A percentile compares a stretch with the other conserved stretches of the same genome.
These are phyloP conservation scores for Drosophila pseudoananassae DNA, from an alignment of 1,140 invertebrate species.

Conservation along the genomic window DNA sequence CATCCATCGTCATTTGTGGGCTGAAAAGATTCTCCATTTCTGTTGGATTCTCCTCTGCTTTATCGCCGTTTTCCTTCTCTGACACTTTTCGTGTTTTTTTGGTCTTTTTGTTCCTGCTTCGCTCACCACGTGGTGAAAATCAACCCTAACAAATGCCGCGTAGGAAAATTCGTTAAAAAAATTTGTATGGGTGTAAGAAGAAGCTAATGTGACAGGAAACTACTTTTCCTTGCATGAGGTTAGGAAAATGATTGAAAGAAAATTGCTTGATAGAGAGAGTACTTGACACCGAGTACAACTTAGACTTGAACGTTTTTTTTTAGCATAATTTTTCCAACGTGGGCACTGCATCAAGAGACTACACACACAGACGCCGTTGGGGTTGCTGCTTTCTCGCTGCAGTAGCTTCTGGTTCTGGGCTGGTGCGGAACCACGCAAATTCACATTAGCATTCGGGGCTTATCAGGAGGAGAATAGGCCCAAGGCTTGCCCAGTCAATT, in stretches of 20 bases:
- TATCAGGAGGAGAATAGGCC: constrained; percentile 25
- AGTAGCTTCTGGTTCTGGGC: no score
- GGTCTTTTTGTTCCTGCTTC: background rate
- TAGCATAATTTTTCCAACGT: background rate
- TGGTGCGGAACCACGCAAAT: no score
- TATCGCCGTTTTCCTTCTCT: background rate
- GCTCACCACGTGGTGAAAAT: constrained; percentile 79
- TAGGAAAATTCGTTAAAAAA: constrained; percentile 42
- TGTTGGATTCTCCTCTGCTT: background rate
- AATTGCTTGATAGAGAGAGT: background rate
- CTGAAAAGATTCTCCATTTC: background rate
- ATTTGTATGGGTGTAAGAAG: constrained; percentile 3
- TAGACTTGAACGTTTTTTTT: background rate
- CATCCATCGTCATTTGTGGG: constrained; percentile 11
- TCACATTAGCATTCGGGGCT: constrained; percentile 5
- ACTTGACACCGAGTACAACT: background rate
- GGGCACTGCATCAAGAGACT: constrained; percentile 5
- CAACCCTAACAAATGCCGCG: constrained; percentile 72
- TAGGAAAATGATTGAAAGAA: constrained; percentile 11
- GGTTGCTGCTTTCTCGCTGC: background rate
- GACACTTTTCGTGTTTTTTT: background rate
- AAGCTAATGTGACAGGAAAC: constrained; percentile 19
- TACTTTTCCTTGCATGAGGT: constrained; percentile 26
- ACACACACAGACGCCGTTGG: background rate
- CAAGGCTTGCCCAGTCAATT: background rate